Evolutionary conservation across 2,113 vertebrate species (phyloP).

Genomic region (Spheniscus mendiculus): DNA sequence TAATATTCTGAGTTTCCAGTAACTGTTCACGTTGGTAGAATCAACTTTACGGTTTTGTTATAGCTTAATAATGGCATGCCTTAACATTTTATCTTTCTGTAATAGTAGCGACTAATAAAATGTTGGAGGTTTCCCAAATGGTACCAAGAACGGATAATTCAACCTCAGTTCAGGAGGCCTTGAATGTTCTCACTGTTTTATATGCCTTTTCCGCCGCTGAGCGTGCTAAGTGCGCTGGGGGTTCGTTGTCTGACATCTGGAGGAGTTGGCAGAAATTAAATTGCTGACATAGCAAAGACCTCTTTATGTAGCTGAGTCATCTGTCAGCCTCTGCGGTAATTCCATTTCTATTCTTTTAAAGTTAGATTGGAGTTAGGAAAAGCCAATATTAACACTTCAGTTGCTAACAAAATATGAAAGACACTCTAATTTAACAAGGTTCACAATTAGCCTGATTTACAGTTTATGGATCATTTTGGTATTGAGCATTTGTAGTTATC

Average conservation of each 20-base stretch:
- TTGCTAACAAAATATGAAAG: background rate
- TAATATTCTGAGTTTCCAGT: constrained; percentile 4
- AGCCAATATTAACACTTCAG: background rate
- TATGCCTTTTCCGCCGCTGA: background rate
- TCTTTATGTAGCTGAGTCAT: background rate
- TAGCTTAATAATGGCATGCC: constrained; percentile 36
- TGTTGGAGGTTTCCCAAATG: constrained; percentile 39
- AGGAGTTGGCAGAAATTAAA: background rate
- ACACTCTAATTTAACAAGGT: background rate
- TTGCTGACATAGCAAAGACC: background rate
- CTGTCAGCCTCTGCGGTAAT: background rate
- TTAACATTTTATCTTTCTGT: constrained; percentile 63
- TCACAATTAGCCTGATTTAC: background rate
- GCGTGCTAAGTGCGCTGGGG: background rate
- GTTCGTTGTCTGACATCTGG: background rate
- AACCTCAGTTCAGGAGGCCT: background rate
- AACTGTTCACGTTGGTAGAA: background rate
- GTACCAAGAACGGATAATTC: constrained; percentile 29
- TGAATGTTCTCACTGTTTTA: background rate
- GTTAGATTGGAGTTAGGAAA: background rate
- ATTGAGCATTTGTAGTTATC: background rate
- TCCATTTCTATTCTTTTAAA: background rate
- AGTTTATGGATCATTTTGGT: background rate
- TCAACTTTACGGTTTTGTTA: constrained; percentile 42
- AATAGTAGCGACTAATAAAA: constrained; percentile 35